Evolutionary conservation across 2,113 vertebrate genomes (phyloP), one percentile per base, ranked within the genome.

Genomic region (Chloroceryle aenea): DNA sequence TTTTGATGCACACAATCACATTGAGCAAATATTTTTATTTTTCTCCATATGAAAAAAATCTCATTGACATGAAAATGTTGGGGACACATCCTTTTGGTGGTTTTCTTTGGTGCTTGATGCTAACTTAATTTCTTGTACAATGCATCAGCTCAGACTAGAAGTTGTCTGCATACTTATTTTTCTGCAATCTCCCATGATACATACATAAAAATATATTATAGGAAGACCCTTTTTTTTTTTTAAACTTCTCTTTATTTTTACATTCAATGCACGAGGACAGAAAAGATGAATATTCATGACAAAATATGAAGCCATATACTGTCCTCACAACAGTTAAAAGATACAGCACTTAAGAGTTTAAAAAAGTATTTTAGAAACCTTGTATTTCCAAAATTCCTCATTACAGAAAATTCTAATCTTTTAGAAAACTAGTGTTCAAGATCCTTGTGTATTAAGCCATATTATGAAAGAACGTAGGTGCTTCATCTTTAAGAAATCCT

Each of bases 231-330:
- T 27, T 30, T 7, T 18, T 83, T 64, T 87, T 91, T 95, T 82
- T 55, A 73, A 95, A 95, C 43, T 30, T 89, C 68, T 87, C 26
- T 97, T 97, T 97, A 96, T 95, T 97, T 96, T 95, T 87, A 76
- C 94, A 85, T 85, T 90, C 85, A 83, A 16, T 90, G 80, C 91
- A 73, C 5, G 42, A 93, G 85, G 86, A 90, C 85, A 93, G 75
- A 87, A 36, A 52, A 93, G 84, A 76, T 32, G 58, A 86, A 81
- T 64, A 90, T 82, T 85, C 67, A 40, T 91, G 40, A 82, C 18
- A 45, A 85, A 82, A 61, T 90, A 80, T 53, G 95, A 91, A 82
- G 82, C 40, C 22, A 32, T 50, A 85, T 5, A n/a, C 67, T 69
- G 68, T 86, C 94, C 77, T 86, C 78, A 69, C 80, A 95, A 67